Evolutionary conservation across 2,113 vertebrate genomes (phyloP).

Genomic region (Onychorhynchus coronatus): DNA sequence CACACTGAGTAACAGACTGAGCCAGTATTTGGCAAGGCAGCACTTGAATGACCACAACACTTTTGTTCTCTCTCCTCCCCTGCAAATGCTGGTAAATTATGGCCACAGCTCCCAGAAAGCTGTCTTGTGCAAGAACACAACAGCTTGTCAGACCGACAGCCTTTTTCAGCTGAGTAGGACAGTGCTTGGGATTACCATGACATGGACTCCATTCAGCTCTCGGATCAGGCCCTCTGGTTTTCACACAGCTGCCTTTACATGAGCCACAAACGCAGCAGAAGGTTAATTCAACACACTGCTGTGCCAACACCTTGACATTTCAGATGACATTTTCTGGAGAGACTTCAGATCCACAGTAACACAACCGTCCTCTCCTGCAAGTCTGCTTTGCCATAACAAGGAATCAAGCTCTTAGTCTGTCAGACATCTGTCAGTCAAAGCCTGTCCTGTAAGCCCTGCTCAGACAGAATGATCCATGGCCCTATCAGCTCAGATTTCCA

Average conservation of each 20-base stretch:
- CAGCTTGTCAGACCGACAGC: not conserved
- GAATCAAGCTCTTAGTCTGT: not conserved
- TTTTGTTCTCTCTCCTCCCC: not conserved
- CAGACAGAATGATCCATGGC: not conserved
- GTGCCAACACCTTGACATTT: not conserved
- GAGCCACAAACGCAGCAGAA: not conserved
- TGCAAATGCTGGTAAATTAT: not conserved
- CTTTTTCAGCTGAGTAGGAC: not conserved
- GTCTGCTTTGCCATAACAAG: not conserved
- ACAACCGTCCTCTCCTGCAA: not conserved
- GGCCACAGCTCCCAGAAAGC: not conserved
- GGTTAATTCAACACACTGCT: not conserved
- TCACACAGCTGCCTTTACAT: fast-evolving
- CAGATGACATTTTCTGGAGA: not conserved
- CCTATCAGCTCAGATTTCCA: not conserved
- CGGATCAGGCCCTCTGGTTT: not conserved
- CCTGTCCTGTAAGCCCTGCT: not conserved
- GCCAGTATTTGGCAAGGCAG: not conserved
- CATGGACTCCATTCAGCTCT: not conserved
- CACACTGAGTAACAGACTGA: not conserved
- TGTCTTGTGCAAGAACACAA: not conserved
- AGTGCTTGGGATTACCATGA: not conserved
- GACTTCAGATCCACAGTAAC: not conserved
- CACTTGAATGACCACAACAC: not conserved
- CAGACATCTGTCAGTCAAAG: not conserved